Conservation (phyloP, 1,140 invertebrate species). For the Danaus plexippus region DNA sequence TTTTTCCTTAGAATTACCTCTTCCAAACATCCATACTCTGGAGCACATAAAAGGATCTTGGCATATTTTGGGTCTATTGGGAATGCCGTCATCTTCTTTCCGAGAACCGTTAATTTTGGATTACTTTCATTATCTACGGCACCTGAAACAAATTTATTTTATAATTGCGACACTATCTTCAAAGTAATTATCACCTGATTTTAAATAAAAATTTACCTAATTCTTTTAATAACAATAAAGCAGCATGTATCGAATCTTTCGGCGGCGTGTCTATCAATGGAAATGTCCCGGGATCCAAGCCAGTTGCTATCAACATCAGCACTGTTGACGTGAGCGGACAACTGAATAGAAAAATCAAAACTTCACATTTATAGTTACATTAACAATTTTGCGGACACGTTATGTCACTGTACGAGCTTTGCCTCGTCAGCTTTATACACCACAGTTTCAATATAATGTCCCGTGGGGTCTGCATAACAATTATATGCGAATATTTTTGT, state of each 20-base stretch:
- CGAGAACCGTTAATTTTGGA: conserved; percentile 82
- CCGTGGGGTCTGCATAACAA: too few species aligned
- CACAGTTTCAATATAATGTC: too few species aligned
- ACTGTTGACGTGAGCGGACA: conserved; percentile 83
- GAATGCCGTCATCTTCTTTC: conserved; percentile 90
- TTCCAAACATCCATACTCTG: conserved; percentile 86
- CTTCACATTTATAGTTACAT: too few species aligned
- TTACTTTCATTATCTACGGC: conserved; percentile 54
- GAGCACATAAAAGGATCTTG: conserved; percentile 85
- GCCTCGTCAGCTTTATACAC: too few species aligned
- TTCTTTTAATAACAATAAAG: conserved; percentile 79
- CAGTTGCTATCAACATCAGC: conserved; percentile 88
- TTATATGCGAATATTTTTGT: too few species aligned
- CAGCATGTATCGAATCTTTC: conserved; percentile 77
- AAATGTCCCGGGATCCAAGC: conserved; percentile 86
- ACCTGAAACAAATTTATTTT: conserved; percentile 41
- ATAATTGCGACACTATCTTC: too few species aligned
- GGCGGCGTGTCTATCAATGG: conserved; percentile 94
- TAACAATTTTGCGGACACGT: too few species aligned
- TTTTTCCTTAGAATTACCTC: conserved; percentile 73
- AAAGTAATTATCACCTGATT: not conserved
- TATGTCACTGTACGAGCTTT: too few species aligned
- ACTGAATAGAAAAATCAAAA: conserved; percentile 25
- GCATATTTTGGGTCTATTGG: conserved; percentile 93
- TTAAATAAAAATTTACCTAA: conserved; percentile 71